Evolutionary conservation across 2,888 invertebrate genomes (phyloP).

Genomic region (Spisula subtruncata): DNA sequence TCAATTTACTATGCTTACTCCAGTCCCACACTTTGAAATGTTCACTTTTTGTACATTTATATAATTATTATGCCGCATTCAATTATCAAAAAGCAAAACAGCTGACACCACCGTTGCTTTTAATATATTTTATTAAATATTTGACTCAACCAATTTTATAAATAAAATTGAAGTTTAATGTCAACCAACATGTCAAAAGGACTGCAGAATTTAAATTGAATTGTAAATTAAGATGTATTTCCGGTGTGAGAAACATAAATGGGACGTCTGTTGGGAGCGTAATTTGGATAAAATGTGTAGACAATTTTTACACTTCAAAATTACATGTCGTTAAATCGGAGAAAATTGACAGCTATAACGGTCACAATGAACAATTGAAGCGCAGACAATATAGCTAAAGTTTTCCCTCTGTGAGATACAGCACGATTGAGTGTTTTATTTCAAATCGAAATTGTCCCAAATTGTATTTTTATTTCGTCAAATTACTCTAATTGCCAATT

Average conservation of each 20-base stretch:
- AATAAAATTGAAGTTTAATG: neutral
- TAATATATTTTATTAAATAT: neutral
- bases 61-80: neutral
- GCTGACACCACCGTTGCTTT: neutral
- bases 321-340: neutral
- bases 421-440: neutral
- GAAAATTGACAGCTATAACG: neutral
- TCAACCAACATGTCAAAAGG: neutral
- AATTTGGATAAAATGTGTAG: neutral
- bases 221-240: neutral
- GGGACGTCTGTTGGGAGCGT: neutral
- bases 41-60: neutral
- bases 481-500: neutral
- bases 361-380: neutral
- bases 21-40: neutral
- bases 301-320: neutral
- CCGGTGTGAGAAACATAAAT: neutral
- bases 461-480: constrained; percentile 6
- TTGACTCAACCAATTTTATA: neutral
- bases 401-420: neutral
- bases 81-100: neutral
- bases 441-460: neutral
- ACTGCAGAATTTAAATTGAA: neutral
- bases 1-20: neutral
- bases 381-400: neutral